Evolutionary conservation across 2,797 vertebrate genomes (phyloP).

Genomic region (Sebastolobus alascanus): DNA sequence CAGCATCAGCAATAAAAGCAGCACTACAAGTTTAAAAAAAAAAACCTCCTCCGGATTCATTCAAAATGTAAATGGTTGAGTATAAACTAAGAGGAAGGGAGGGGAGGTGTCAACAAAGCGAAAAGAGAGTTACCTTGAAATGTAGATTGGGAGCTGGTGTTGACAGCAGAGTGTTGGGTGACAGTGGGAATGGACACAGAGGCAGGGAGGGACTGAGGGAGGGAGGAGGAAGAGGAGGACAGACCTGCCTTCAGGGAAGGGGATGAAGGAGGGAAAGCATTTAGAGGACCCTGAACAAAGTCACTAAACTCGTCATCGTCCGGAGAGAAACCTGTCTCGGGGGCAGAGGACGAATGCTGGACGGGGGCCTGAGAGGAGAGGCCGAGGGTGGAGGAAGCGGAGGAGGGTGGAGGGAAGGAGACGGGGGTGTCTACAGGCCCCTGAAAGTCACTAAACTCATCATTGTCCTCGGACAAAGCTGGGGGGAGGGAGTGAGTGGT

Average conservation of each 20-base stretch:
- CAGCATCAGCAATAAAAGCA: constrained; percentile 30
- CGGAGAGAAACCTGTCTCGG: constrained; percentile 65
- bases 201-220: constrained; percentile 85
- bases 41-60: constrained; percentile 13
- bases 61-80: constrained; percentile 32
- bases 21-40: background rate
- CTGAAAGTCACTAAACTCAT: constrained; percentile 99
- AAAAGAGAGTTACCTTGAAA: constrained; percentile 87
- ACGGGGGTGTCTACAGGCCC: constrained; percentile 87
- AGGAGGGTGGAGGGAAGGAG: constrained; percentile 78
- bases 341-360: constrained; percentile 55
- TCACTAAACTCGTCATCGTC: constrained; percentile 96
- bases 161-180: constrained; percentile 88
- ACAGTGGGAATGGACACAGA: constrained; percentile 88
- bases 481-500: constrained; percentile 90
- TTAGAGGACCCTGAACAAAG: constrained; percentile 95
- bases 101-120: constrained; percentile 58
- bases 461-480: constrained; percentile 90
- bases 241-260: constrained; percentile 44
- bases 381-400: constrained; percentile 61
- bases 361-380: constrained; percentile 60
- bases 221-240: constrained; percentile 65
- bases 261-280: constrained; percentile 76
- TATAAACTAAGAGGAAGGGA: constrained; percentile 39
- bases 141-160: constrained; percentile 89